Conservation (phyloP, 2,888 invertebrate species). For the Hydrotaea diabolus region DNA sequence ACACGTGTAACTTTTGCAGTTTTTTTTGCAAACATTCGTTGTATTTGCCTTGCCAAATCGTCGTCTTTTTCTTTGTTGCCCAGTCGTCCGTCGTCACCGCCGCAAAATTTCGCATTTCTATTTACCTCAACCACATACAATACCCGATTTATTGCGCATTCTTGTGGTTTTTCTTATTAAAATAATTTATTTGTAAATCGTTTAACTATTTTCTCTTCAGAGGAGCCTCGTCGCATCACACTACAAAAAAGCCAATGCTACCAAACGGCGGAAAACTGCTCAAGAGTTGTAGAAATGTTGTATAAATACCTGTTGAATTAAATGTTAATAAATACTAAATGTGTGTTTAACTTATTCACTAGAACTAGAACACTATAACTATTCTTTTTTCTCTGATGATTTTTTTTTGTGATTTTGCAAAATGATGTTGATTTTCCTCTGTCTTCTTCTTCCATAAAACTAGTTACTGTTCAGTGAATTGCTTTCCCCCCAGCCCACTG, state of each 20-base stretch:
- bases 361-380: no score
- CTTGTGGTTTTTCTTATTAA: constrained; percentile 46
- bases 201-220: background rate
- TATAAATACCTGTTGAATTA: constrained; percentile 59
- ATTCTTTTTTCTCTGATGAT: background rate
- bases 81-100: constrained; percentile 54
- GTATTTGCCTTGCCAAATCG: constrained; percentile 53
- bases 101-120: constrained; percentile 36
- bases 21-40: constrained; percentile 46
- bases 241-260: no score
- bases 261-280: background rate
- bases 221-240: no score
- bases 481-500: no score
- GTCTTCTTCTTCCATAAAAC: no score
- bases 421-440: constrained; percentile 56
- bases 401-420: constrained; percentile 46
- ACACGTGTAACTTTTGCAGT: constrained; percentile 60
- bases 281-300: background rate
- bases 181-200: constrained; percentile 16
- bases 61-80: constrained; percentile 45
- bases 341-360: constrained; percentile 56
- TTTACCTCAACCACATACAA: constrained; percentile 41
- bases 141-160: constrained; percentile 52
- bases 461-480: no score
- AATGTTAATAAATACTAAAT: constrained; percentile 44